Evolutionary conservation across 1,140 invertebrate genomes (phyloP).

Genomic region (Bombus superbus): DNA sequence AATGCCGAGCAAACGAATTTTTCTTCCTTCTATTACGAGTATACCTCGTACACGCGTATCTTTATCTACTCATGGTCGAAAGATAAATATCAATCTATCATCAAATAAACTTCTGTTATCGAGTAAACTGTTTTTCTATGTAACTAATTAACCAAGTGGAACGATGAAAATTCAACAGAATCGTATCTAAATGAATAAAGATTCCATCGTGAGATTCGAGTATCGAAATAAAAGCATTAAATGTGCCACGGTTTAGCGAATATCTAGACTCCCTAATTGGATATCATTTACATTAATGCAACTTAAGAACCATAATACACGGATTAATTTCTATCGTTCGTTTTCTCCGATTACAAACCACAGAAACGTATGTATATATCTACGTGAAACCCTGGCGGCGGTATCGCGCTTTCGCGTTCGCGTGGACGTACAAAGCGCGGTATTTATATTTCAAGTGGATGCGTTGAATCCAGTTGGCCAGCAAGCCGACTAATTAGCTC

Average conservation of each 20-base stretch:
- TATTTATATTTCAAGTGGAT: conserved; percentile 27
- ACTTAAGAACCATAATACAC: not conserved
- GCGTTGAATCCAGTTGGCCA: conserved; percentile 15
- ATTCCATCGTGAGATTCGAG: too few species aligned
- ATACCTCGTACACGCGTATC: not conserved
- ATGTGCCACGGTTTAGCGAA: not conserved
- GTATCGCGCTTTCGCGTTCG: conserved; percentile 5
- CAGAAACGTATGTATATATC: not conserved
- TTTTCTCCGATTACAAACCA: too few species aligned
- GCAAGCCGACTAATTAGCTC: conserved; percentile 55
- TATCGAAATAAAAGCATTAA: not conserved
- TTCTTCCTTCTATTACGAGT: too few species aligned
- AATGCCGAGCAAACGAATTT: not conserved
- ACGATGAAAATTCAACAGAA: too few species aligned
- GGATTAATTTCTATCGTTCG: not conserved
- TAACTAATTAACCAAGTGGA: too few species aligned
- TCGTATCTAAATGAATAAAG: too few species aligned
- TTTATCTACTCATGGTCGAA: not conserved
- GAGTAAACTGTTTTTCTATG: too few species aligned
- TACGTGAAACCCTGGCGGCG: not conserved
- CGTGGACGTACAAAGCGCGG: not conserved
- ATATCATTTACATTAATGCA: not conserved
- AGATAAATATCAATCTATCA: too few species aligned
- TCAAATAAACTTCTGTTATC: too few species aligned
- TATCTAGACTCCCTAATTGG: not conserved